phyloP scores from a whole-genome alignment of 2,888 invertebrate genomes.

The Listrodromus nycthemerus region DNA sequence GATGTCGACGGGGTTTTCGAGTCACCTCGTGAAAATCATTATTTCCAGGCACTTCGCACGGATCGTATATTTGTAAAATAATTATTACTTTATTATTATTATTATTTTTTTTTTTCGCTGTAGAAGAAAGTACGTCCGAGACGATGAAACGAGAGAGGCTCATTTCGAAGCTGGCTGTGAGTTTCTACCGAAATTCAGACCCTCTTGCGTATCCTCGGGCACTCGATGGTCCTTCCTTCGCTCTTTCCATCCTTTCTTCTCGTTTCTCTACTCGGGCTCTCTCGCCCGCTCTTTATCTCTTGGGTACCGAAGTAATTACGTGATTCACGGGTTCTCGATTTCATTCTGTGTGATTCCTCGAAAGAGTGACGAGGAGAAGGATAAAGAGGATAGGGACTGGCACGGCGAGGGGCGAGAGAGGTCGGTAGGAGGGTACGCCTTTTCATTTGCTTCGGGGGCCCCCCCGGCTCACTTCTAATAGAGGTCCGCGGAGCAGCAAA shows the following conservation, averaged over 20 bases:
- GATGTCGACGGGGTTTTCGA: neutral
- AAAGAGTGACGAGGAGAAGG: slow-evolving; percentile 70
- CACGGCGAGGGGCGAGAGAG: slow-evolving; percentile 46
- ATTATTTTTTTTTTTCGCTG: neutral
- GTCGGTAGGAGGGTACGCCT: slow-evolving; percentile 78
- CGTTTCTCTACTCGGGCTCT: slow-evolving; percentile 47
- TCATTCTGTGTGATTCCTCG: slow-evolving; percentile 76
- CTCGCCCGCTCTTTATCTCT: slow-evolving; percentile 40
- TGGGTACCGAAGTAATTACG: slow-evolving; percentile 66
- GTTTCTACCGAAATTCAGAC: slow-evolving; percentile 17
- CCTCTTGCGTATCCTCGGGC: slow-evolving; percentile 25
- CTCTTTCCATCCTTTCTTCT: slow-evolving; percentile 21
- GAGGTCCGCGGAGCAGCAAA: slow-evolving; percentile 63
- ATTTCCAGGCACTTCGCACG: neutral
- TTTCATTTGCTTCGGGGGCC: slow-evolving; percentile 79
- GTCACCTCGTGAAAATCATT: neutral
- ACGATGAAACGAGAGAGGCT: neutral
- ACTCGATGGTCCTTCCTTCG: slow-evolving; percentile 7
- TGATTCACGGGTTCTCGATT: slow-evolving; percentile 67
- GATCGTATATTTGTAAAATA: neutral
- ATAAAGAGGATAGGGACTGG: slow-evolving; percentile 12
- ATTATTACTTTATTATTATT: neutral
- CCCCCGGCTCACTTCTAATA: slow-evolving; percentile 66
- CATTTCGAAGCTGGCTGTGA: slow-evolving; percentile 3
- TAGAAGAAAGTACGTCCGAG: neutral